A percentile compares a stretch with the other conserved stretches of the same genome.
phyloP scores from a whole-genome alignment of 2,888 invertebrate species.

The Pterostichus madidus region DNA sequence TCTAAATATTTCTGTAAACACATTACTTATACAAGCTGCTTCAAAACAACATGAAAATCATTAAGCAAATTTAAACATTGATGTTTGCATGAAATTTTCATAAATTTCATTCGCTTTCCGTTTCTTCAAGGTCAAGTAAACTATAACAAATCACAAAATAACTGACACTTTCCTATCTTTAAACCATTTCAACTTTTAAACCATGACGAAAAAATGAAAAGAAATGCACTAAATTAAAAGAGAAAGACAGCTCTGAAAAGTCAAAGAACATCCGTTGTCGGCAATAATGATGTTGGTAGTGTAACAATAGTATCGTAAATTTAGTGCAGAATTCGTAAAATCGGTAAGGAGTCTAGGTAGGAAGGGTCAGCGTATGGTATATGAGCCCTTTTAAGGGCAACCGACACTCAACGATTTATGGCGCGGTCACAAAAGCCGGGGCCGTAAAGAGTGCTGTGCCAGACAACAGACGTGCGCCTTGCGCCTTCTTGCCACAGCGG shows the following conservation, averaged over 20 bases:
- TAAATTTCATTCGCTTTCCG: constrained; percentile 1
- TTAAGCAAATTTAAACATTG: constrained; percentile 4
- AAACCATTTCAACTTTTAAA: not conserved
- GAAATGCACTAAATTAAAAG: constrained; percentile 43
- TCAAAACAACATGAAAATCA: not conserved
- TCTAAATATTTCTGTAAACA: not conserved
- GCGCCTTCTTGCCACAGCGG: constrained; percentile 43
- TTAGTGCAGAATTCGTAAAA: constrained; percentile 68
- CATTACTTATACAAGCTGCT: not conserved
- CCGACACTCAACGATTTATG: constrained; percentile 66
- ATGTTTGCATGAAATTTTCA: not conserved
- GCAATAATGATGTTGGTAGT: constrained; percentile 59
- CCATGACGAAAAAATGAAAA: constrained; percentile 33
- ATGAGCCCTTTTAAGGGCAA: constrained; percentile 61
- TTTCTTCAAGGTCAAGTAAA: constrained; percentile 16
- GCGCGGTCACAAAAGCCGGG: constrained; percentile 57
- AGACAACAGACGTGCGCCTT: constrained; percentile 4
- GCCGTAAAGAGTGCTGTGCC: constrained; percentile 44
- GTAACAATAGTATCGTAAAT: constrained; percentile 68
- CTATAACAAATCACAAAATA: constrained; percentile 17
- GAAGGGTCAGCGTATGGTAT: constrained; percentile 17
- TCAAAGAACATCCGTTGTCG: constrained; percentile 37
- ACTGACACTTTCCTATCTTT: constrained; percentile 20
- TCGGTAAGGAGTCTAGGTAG: constrained; percentile 1
- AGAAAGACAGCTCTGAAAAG: constrained; percentile 52